Evolutionary conservation across 2,888 invertebrate species (phyloP), one percentile per base, ranked within the genome.

Genomic region (Heliconius aoede): DNA sequence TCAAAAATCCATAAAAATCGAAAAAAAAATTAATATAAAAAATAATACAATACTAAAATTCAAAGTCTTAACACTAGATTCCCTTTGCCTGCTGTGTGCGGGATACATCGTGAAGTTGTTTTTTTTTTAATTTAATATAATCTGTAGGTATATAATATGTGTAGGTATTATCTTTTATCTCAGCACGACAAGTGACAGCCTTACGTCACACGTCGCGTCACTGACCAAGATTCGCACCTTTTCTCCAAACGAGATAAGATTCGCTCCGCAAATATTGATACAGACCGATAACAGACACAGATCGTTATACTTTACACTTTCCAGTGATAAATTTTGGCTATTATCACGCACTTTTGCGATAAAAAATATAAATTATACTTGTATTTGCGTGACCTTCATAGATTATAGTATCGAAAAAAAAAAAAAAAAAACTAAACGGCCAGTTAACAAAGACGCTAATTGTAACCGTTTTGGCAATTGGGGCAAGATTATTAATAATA

Each of bases 221-320:
- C 86, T 82, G 83, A 85, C 86, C 87, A 87, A 87, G 90, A 87
- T 90, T 90, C 87, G 87, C 89, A 86, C 86, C 86, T 87, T 87
- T 89, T 88, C 87, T 85, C 88, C 87, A 84, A 85, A 83, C 82
- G 81, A 82, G 90, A 92, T 91, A 91, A 92, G 90, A 89, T 89
- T 86, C 82, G 80, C 81, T 82, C 79, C 75, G 83, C 88, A 87
- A 92, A 92, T 91, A 91, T 91, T 91, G 86, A 88, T 82, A 83
- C 83, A 84, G 82, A 65, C 73, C 85, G 91, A 91, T 91, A 92
- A 91, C 84, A 82, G 85, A 85, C 87, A 85, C 86, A 90, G 91
- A 92, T 92, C 92, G 90, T 92, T 91, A 92, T 88, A 92, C 91
- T 91, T 91, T 92, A 87, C 91, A 89, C 90, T 91, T 89, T 89